Percentiles rank a stretch among this genome's conserved stretches.
These are phyloP conservation scores for Rhogogaster chlorosoma DNA, from an alignment of 2,888 invertebrate genomes.

Conservation along the genomic window DNA sequence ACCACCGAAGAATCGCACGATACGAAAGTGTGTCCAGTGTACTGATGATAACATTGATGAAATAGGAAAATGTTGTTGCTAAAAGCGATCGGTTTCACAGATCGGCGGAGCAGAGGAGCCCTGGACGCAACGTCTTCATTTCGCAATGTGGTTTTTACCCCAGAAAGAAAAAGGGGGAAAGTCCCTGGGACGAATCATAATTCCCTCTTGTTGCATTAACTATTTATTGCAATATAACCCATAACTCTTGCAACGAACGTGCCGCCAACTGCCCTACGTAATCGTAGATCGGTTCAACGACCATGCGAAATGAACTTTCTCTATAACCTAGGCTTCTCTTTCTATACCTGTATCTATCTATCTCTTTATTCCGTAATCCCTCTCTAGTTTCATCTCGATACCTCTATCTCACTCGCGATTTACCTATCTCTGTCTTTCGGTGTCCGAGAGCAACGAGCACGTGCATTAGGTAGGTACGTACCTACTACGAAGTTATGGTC, in stretches of 20 bases:
- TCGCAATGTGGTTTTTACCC: not conserved
- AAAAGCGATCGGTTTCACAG: not conserved
- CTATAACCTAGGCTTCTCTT: constrained; percentile 56
- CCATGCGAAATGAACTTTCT: constrained; percentile 77
- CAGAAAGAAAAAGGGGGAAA: constrained; percentile 34
- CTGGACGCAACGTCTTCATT: not conserved
- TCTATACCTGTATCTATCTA: not conserved
- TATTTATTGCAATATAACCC: constrained; percentile 42
- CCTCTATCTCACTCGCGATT: not conserved
- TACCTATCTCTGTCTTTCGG: constrained; percentile 8
- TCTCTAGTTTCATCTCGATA: constrained; percentile 17
- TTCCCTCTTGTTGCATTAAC: constrained; percentile 42
- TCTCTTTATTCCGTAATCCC: constrained; percentile 13
- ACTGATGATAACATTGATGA: not conserved
- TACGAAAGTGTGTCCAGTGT: not conserved
- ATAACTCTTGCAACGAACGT: constrained; percentile 51
- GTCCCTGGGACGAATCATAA: constrained; percentile 35
- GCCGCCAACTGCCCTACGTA: constrained; percentile 64
- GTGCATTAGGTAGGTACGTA: constrained; percentile 21
- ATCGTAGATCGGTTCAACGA: constrained; percentile 75
- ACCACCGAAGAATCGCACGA: not conserved
- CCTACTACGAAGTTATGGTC: constrained; percentile 30
- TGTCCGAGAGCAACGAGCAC: constrained; percentile 25
- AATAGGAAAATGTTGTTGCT: not conserved
- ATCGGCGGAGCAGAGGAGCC: not conserved